Base-by-base conservation (phyloP, 2,888 invertebrate species). In the Agonopterix arenella region DNA sequence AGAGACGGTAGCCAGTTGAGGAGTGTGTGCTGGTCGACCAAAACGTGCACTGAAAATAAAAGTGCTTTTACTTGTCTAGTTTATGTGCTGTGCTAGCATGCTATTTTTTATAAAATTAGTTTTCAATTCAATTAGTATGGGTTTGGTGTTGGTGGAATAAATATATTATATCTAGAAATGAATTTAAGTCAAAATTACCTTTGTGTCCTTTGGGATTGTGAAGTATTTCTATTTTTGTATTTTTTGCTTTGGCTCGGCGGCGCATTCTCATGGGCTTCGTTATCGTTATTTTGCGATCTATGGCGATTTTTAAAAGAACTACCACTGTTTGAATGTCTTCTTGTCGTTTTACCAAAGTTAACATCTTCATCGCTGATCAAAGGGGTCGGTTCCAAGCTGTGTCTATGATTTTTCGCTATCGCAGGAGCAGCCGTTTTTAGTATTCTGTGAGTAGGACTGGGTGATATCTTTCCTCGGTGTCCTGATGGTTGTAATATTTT, bases 351-450 rank as follows among this genome's bases (percentile, higher is more conserved):
- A 50, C 89, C 89, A 67, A 90, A 91, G 52, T 89, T 83, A 45
- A 78, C 90, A 61, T 93, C 93, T 45, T 93, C 94, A 49, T 92
- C 92, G 54, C 80, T 90, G 51, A 91, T 80, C 9, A 90, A 89
- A 38, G 88, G 93, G 2, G 93, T 93, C 2, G 93, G 92, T 68
- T 94, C 94, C 57, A 94, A 82, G 68, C 90, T 91, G 58, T 89
- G 84, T 58, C 90, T 86, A 58, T 90, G 89, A 66, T 80, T 85
- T 74, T 83, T 90, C 43, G 82, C 73, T 51, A 90, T 83, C 41
- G 89, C 85, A 1, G 94, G 94, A 11, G 93, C 93, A n/a, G 93
- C 92, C 0, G 95, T 95, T 84, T 95, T 95, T 45, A 95, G 73
- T 52, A 95, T 94, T 64, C 94, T 90, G 49, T 93, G 90, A 0